Evolutionary conservation across 2,888 invertebrate genomes (phyloP).

Genomic region (Caenorhabditis plicata): DNA sequence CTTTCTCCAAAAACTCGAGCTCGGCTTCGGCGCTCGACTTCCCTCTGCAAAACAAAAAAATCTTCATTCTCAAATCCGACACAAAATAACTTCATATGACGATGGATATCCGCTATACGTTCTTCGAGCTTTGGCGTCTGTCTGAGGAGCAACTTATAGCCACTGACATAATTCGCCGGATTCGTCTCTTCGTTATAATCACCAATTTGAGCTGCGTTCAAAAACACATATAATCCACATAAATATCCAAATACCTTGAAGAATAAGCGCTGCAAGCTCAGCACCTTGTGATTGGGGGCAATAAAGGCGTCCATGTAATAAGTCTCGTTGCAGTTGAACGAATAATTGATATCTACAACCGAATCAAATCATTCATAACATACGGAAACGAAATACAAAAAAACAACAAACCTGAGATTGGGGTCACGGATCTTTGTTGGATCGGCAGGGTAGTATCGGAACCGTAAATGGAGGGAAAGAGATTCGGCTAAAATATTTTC

Average conservation of each 20-base stretch:
- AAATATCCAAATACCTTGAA: constrained; percentile 43
- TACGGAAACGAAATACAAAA: no score
- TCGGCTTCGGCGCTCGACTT: constrained; percentile 85
- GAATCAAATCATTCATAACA: background rate
- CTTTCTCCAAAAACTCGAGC: constrained; percentile 84
- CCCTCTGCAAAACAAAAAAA: constrained; percentile 70
- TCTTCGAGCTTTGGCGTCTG: constrained; percentile 89
- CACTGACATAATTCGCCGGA: constrained; percentile 82
- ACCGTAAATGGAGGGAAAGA: constrained; percentile 88
- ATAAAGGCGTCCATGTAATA: constrained; percentile 89
- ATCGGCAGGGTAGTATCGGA: constrained; percentile 95
- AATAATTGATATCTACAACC: constrained; percentile 80
- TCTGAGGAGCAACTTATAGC: constrained; percentile 85
- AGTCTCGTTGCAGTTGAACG: constrained; percentile 87
- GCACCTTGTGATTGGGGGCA: constrained; percentile 74
- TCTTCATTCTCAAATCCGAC: background rate
- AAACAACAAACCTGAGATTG: constrained; percentile 75
- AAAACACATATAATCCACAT: background rate
- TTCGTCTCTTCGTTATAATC: constrained; percentile 85
- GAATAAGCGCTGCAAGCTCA: constrained; percentile 54
- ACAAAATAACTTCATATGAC: constrained; percentile 73
- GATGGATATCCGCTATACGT: constrained; percentile 88
- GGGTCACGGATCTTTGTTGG: constrained; percentile 89
- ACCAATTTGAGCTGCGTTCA: constrained; percentile 82
- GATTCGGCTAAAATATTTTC: constrained; percentile 40